phyloP scores from a whole-genome alignment of 2,888 invertebrate genomes.

The Drosophila antonietae region DNA sequence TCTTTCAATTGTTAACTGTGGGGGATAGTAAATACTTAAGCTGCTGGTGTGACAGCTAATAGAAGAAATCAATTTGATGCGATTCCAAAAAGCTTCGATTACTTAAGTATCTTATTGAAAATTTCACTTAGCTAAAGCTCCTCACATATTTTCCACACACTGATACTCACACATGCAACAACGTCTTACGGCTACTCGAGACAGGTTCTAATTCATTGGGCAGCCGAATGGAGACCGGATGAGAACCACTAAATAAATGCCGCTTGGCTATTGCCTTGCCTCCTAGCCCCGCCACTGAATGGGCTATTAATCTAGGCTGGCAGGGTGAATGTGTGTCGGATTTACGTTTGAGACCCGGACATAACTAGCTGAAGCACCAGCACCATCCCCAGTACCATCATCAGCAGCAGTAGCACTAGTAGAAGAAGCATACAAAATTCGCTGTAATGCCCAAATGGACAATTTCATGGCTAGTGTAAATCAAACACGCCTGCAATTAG shows the following conservation, averaged over 20 bases:
- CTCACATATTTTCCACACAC: neutral
- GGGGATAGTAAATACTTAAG: neutral
- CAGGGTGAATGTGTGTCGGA: constrained; percentile 65
- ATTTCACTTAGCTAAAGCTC: constrained; percentile 16
- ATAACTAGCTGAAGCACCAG: constrained; percentile 1
- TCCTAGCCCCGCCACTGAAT: constrained; percentile 46
- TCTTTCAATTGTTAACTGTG: neutral
- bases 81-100: neutral
- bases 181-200: constrained; percentile 8
- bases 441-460: constrained; percentile 70
- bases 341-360: constrained; percentile 40
- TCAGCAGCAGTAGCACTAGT: constrained; percentile 14
- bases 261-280: constrained; percentile 31
- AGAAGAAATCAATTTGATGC: constrained; percentile 9
- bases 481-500: constrained; percentile 78
- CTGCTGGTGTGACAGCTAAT: constrained; percentile 2
- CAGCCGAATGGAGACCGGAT: constrained; percentile 35
- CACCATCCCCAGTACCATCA: too few relatives aligned
- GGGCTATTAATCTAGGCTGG: constrained; percentile 67
- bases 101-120: constrained; percentile 25
- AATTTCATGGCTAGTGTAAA: constrained; percentile 77
- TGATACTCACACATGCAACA: neutral
- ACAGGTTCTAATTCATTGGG: constrained; percentile 43
- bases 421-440: constrained; percentile 53
- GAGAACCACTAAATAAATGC: constrained; percentile 69